phyloP scores from a whole-genome alignment of 2,888 invertebrate species.

The Cataglyphis altisquamis region DNA sequence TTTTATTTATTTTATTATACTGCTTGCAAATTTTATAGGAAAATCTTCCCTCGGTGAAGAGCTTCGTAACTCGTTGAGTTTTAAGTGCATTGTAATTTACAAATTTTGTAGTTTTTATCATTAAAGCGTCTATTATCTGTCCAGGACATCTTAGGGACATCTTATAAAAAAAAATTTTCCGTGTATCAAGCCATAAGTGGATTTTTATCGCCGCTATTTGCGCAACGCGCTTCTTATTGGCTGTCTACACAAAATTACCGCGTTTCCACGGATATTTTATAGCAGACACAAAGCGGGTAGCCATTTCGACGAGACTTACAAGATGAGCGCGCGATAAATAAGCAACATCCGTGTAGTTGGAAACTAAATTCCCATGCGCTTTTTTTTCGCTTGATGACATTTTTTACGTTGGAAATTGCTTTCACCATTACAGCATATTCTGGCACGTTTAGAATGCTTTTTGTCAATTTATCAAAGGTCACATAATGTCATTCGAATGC shows the following conservation, averaged over 20 bases:
- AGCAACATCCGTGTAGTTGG: not conserved
- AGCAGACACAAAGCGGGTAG: slow-evolving; percentile 4
- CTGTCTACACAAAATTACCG: not conserved
- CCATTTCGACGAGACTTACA: slow-evolving; percentile 3
- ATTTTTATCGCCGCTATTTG: not conserved
- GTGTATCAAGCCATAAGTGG: not conserved
- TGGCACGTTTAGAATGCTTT: not conserved
- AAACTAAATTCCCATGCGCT: not conserved
- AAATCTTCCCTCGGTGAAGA: not conserved
- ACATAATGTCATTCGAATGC: not conserved
- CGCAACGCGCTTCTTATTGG: not conserved
- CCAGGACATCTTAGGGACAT: not conserved
- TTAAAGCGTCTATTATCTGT: not conserved
- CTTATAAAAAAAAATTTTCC: not conserved
- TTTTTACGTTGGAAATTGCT: not conserved
- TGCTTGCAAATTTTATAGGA: not conserved
- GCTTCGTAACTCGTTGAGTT: not conserved
- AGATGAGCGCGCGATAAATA: slow-evolving; percentile 22
- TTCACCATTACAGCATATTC: slow-evolving; percentile 7
- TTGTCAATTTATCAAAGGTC: not conserved
- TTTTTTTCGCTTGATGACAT: not conserved
- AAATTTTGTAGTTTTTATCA: not conserved
- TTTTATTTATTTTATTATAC: not conserved
- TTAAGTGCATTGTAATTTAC: not conserved
- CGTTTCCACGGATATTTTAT: slow-evolving; percentile 4